phyloP scores from a whole-genome alignment of 2,888 invertebrate species.

The Tenthredo scrophulariae region DNA sequence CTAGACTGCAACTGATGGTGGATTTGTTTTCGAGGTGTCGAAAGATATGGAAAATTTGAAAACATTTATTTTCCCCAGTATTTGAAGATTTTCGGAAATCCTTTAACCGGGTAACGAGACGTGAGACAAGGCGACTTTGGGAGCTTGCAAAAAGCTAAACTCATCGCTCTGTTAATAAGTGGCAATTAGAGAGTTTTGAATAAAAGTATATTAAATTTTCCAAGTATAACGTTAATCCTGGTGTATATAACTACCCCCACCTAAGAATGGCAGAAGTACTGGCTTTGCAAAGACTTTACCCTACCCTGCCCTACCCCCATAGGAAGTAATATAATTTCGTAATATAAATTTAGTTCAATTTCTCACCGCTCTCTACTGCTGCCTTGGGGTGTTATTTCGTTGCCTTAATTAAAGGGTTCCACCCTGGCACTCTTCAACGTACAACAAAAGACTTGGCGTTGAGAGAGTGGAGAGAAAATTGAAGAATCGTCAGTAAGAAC shows the following conservation, averaged over 20 bases:
- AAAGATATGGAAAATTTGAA: background rate
- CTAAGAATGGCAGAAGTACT: conserved; percentile 16
- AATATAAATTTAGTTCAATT: conserved; percentile 55
- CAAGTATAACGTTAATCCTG: conserved; percentile 20
- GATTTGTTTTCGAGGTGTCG: background rate
- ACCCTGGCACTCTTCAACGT: background rate
- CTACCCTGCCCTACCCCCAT: background rate
- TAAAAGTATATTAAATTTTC: conserved; percentile 32
- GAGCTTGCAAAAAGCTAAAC: background rate
- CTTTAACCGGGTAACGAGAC: background rate
- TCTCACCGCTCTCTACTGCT: conserved; percentile 24
- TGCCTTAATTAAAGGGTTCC: conserved; percentile 50
- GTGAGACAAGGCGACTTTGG: background rate
- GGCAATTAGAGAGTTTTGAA: conserved; percentile 26
- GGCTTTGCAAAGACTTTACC: background rate
- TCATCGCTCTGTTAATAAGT: conserved; percentile 20
- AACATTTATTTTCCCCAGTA: background rate
- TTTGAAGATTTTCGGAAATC: background rate
- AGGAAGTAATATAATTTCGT: conserved; percentile 54
- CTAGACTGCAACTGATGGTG: background rate
- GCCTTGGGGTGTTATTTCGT: conserved; percentile 30
- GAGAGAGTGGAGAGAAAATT: background rate
- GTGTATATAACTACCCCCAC: background rate
- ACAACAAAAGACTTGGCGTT: background rate
- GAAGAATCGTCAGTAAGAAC: conserved; percentile 14